Base-by-base conservation (phyloP, 2,113 vertebrate species). In the Dasyornis broadbenti region DNA sequence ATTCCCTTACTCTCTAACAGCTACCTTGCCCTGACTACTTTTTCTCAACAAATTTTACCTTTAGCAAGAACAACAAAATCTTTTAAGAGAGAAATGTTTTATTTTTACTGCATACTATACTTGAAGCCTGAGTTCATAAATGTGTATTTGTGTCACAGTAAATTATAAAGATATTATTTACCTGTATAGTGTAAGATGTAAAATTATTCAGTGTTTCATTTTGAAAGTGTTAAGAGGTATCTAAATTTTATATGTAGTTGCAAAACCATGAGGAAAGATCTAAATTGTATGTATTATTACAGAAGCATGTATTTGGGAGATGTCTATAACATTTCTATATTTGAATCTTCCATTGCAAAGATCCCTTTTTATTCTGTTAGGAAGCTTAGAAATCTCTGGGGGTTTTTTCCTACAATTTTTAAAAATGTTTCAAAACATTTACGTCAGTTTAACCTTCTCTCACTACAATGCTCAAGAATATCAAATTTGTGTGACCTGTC, bases 121-220 rank as follows among this genome's bases (percentile, higher is more conserved):
- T 59, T 84, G 47, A 80, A 88, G n/a, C 27, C 65, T 60, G 15
- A 64, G 47, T 60, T 84, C 80, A 81, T 52, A 92, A 86, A 91
- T 31, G 63, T 26, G 22, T 53, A 65, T 68, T 92, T 3, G 1
- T 64, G 57, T 61, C 83, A 79, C 37, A 69, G 70, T 52, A 82
- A 92, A 83, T 90, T 60, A 64, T 68, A 81, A 89, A 12, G 50
- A 33, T 50, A 80, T 84, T 19, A 71, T 94, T 87, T 91, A 91
- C 37, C 49, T 76, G 31, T 35, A 61, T 2, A 59, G 30, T 18
- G 30, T 72, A 82, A 92, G 18, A 22, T 84, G 57, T 53, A 75
- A 82, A 94, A 87, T 89, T 79, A 87, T 61, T 94, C 83, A 60
- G 45, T 75, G 80, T 60, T 89, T 96, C 72, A 91, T 83, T 92